Percentiles rank a stretch among this genome's conserved stretches.
These are phyloP conservation scores for Hylyphantes graminicola DNA, from an alignment of 1,140 invertebrate species.

Conservation along the genomic window DNA sequence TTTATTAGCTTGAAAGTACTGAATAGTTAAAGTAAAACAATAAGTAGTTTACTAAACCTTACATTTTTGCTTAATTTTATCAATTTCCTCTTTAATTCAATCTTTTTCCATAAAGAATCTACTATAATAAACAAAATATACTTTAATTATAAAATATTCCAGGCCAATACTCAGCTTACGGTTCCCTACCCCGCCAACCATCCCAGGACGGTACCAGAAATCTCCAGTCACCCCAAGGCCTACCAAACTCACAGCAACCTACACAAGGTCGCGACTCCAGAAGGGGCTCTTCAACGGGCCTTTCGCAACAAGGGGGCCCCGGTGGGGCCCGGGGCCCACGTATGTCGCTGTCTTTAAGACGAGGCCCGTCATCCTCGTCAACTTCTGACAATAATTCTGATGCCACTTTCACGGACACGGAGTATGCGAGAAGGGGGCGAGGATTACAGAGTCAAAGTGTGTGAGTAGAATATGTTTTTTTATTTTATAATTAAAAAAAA, in stretches of 20 bases:
- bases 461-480: too few relatives aligned
- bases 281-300: conserved; percentile 16
- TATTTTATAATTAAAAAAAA: too few relatives aligned
- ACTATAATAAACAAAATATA: too few relatives aligned
- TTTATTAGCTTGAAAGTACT: too few relatives aligned
- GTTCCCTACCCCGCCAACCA: conserved; percentile 35
- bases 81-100: too few relatives aligned
- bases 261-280: background rate
- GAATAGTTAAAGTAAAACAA: too few relatives aligned
- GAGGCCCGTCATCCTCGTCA: conserved; percentile 61
- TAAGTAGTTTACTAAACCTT: too few relatives aligned
- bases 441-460: conserved; percentile 46
- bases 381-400: conserved; percentile 62
- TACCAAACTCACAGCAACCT: background rate
- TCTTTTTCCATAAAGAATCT: too few relatives aligned
- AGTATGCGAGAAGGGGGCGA: conserved; percentile 20
- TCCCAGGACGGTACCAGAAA: conserved; percentile 16
- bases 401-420: conserved; percentile 60
- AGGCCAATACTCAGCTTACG: conserved; percentile 49
- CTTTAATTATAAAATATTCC: background rate
- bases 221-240: background rate
- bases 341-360: conserved; percentile 51
- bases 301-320: background rate
- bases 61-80: too few relatives aligned
- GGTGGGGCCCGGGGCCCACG: conserved; percentile 1